These are phyloP conservation scores for Cheilosia grossa DNA, from an alignment of 2,888 invertebrate genomes.

Conservation along the genomic window DNA sequence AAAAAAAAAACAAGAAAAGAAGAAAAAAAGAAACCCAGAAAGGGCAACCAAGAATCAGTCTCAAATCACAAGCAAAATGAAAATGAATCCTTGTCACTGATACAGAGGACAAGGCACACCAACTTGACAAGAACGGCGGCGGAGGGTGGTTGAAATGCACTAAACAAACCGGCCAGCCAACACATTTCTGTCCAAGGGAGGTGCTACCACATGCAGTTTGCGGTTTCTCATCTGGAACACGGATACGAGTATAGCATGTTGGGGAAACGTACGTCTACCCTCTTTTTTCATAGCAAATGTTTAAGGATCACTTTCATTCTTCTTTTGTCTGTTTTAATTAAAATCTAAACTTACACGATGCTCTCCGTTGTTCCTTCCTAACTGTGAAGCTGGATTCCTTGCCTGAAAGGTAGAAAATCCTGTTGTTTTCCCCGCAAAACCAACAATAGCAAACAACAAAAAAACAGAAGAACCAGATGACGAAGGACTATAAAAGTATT, in stretches of 20 bases:
- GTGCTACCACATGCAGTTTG: constrained; percentile 69
- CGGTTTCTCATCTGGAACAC: constrained; percentile 38
- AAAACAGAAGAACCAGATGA: constrained; percentile 19
- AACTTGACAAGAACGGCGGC: constrained; percentile 12
- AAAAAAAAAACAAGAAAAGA: not conserved
- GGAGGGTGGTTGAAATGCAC: constrained; percentile 37
- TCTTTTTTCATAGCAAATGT: constrained; percentile 24
- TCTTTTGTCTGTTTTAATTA: constrained; percentile 71
- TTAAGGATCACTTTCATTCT: constrained; percentile 73
- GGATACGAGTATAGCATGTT: not conserved
- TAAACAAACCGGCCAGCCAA: constrained; percentile 22
- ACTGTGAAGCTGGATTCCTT: constrained; percentile 14
- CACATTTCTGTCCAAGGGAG: constrained; percentile 31
- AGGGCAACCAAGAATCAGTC: constrained; percentile 55
- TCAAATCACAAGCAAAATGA: constrained; percentile 66
- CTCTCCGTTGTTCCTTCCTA: constrained; percentile 45
- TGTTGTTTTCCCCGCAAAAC: not conserved
- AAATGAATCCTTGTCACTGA: constrained; percentile 74
- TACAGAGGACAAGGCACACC: constrained; percentile 56
- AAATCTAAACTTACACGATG: constrained; percentile 75
- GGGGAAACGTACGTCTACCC: constrained; percentile 26
- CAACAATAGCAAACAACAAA: not conserved
- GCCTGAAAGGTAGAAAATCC: constrained; percentile 53
- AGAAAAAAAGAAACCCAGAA: constrained; percentile 6
- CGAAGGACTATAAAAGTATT: constrained; percentile 53